These are phyloP conservation scores for Eubasilissa splendida DNA, from an alignment of 2,888 invertebrate species.

Conservation along the genomic window DNA sequence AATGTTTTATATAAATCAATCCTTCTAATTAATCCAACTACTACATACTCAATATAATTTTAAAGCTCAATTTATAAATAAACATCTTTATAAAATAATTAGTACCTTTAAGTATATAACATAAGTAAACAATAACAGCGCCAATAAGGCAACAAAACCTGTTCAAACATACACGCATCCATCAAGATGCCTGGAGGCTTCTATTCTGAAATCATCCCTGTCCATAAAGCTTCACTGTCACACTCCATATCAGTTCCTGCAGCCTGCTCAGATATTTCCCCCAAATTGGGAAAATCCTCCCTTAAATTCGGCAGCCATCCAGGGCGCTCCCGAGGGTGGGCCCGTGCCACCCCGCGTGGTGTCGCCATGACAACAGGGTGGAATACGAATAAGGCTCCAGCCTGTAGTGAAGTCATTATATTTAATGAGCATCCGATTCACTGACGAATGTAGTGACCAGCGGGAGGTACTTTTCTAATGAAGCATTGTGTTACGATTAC, in stretches of 20 bases:
- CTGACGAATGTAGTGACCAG: constrained; percentile 28
- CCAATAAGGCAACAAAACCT: background rate
- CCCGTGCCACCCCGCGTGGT: constrained; percentile 3
- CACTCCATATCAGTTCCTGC: constrained; percentile 35
- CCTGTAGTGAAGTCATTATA: constrained; percentile 35
- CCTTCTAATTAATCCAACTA: too few species aligned
- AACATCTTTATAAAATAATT: too few species aligned
- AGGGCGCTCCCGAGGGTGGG: background rate
- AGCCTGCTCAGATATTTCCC: constrained; percentile 12
- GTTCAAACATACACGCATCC: background rate
- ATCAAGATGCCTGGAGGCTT: background rate
- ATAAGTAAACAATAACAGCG: background rate
- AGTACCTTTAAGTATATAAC: background rate
- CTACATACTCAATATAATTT: too few species aligned
- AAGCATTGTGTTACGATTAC: background rate
- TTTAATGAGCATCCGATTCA: constrained; percentile 41
- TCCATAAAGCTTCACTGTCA: constrained; percentile 28
- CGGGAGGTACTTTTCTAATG: constrained; percentile 7
- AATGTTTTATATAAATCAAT: too few species aligned
- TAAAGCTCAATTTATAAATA: too few species aligned
- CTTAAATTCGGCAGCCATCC: constrained; percentile 9
- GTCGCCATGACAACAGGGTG: constrained; percentile 31
- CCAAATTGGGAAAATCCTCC: constrained; percentile 4
- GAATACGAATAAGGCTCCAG: constrained; percentile 29
- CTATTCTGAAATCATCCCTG: constrained; percentile 15